Evolutionary conservation across 2,113 vertebrate genomes (phyloP).

Genomic region (Puma concolor): DNA sequence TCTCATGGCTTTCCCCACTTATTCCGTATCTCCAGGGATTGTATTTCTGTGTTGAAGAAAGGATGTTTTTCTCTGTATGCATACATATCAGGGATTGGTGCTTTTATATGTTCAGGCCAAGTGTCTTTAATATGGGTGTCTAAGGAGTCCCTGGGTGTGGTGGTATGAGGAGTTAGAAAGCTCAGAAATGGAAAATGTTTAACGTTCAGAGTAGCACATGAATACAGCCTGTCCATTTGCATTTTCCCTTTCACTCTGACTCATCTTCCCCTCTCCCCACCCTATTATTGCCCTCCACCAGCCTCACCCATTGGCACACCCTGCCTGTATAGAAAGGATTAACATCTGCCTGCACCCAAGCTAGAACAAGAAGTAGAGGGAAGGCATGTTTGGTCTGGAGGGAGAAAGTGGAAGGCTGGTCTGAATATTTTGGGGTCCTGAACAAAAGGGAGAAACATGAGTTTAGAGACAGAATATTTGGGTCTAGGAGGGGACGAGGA

Average conservation of each 20-base stretch:
- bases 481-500: not conserved
- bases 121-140: not conserved
- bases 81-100: not conserved
- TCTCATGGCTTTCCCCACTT: not conserved
- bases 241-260: constrained; percentile 82
- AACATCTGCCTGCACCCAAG: constrained; percentile 1
- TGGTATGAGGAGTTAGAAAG: constrained; percentile 58
- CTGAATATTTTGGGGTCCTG: not conserved
- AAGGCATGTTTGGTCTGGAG: not conserved
- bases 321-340: constrained; percentile 55
- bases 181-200: constrained; percentile 75
- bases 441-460: not conserved
- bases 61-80: not conserved
- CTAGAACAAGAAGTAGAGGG: not conserved
- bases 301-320: constrained; percentile 64
- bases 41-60: not conserved
- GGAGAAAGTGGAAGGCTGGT: not conserved
- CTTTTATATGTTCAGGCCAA: not conserved
- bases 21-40: not conserved
- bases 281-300: constrained; percentile 50
- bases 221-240: constrained; percentile 71
- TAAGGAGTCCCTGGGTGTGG: constrained; percentile 58
- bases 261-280: constrained; percentile 75
- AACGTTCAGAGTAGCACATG: constrained; percentile 57
- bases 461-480: not conserved